Conservation (phyloP, 2,113 vertebrate genomes). For the Galeopterus variegatus region DNA sequence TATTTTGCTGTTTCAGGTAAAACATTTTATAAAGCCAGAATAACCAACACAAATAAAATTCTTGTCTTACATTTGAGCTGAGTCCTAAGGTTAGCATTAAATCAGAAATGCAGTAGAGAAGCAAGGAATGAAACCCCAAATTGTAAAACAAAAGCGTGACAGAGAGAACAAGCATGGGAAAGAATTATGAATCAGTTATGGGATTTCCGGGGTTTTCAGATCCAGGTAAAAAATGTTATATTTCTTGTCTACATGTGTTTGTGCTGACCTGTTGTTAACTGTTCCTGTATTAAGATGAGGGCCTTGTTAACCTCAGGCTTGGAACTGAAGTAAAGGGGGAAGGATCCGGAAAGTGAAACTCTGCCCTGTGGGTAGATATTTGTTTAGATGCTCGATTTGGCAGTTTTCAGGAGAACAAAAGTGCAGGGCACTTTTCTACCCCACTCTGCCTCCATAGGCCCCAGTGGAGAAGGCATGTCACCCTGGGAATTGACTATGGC, state of each 20-base stretch:
- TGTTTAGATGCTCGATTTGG: neutral
- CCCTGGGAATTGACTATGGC: neutral
- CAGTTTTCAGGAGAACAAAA: neutral
- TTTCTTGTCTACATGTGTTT: neutral
- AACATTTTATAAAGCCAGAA: neutral
- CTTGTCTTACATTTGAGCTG: neutral
- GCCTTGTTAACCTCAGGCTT: neutral
- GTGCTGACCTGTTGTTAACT: neutral
- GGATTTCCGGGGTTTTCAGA: conserved; percentile 25
- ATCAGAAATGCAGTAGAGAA: neutral
- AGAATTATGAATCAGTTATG: neutral
- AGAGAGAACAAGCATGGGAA: conserved; percentile 1
- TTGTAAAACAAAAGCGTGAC: neutral
- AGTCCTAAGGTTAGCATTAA: neutral
- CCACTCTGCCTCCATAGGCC: fast-evolving
- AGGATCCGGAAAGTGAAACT: neutral
- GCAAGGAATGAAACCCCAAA: neutral
- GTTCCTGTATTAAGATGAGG: neutral
- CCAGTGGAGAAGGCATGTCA: neutral
- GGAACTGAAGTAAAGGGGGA: neutral
- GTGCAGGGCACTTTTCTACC: neutral
- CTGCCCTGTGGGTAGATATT: too few species aligned
- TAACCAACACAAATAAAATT: conserved; percentile 34
- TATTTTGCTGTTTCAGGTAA: conserved; percentile 49
- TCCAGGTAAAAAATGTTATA: neutral